Evolutionary conservation across 2,113 vertebrate species (phyloP).

Genomic region (Sardina pilchardus): DNA sequence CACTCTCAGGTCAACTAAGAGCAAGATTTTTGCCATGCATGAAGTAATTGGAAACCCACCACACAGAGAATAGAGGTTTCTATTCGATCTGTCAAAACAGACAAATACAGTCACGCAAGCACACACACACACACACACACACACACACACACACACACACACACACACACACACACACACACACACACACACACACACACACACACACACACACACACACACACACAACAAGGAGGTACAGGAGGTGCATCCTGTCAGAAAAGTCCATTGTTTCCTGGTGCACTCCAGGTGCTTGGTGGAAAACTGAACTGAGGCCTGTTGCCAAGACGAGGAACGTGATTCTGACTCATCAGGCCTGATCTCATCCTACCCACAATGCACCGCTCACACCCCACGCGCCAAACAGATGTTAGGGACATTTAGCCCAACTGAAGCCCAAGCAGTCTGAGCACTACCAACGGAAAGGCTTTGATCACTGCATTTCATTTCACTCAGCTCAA

Average conservation of each 20-base stretch:
- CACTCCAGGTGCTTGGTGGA: slow-evolving; percentile 45
- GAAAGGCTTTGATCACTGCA: neutral
- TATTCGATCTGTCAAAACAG: neutral
- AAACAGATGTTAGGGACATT: slow-evolving; percentile 18
- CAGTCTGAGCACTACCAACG: neutral
- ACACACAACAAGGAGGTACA: neutral
- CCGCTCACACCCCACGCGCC: slow-evolving; percentile 1
- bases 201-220: slow-evolving; percentile 15
- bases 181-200: slow-evolving; percentile 6
- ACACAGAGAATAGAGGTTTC: neutral
- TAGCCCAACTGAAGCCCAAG: neutral
- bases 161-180: neutral
- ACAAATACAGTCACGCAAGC: neutral
- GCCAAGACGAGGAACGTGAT: slow-evolving; percentile 34
- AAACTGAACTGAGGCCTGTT: slow-evolving; percentile 14
- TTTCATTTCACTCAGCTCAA: neutral
- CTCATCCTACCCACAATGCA: slow-evolving; percentile 34
- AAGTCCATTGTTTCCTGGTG: slow-evolving; percentile 28
- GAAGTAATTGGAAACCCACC: slow-evolving; percentile 18
- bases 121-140: slow-evolving; percentile 1
- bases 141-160: neutral
- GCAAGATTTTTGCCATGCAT: neutral
- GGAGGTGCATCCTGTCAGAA: neutral
- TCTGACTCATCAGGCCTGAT: slow-evolving; percentile 38
- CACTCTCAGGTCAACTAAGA: slow-evolving; percentile 54